Evolutionary conservation across 2,888 invertebrate species (phyloP).

Genomic region (Hydrotaea cyrtoneurina): DNA sequence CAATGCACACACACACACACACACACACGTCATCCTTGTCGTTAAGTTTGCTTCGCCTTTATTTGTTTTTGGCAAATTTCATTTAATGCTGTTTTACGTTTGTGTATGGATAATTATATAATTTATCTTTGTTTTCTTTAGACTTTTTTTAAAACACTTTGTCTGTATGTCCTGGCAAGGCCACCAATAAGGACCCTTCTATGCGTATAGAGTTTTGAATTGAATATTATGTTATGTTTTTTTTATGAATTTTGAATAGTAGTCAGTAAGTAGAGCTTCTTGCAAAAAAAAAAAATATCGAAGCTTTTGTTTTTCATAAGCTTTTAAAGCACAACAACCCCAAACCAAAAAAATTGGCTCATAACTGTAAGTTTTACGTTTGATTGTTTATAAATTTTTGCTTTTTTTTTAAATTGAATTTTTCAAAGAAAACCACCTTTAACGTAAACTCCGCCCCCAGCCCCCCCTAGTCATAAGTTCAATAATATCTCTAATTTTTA

Average conservation of each 20-base stretch:
- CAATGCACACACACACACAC: neutral
- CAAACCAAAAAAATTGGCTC: neutral
- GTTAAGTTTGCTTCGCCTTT: neutral
- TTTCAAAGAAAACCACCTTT: neutral
- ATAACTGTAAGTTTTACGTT: conserved; percentile 24
- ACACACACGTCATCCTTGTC: neutral
- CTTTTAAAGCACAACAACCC: neutral
- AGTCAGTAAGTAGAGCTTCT: conserved; percentile 20
- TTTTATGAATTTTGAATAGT: conserved; percentile 39
- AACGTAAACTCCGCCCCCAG: neutral
- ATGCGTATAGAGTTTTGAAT: conserved; percentile 26
- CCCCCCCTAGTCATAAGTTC: neutral
- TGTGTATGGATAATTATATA: conserved; percentile 5
- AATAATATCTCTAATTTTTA: neutral
- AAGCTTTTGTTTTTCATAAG: neutral
- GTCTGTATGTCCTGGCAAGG: neutral
- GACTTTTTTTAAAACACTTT: conserved; percentile 10
- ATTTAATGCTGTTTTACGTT: neutral
- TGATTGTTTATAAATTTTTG: conserved; percentile 20
- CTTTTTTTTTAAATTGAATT: neutral
- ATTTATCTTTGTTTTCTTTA: neutral
- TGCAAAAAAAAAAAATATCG: neutral
- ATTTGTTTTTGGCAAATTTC: neutral
- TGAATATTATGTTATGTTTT: conserved; percentile 37
- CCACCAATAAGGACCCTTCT: neutral